phyloP scores from a whole-genome alignment of 2,113 vertebrate species.

The Sylvilagus bachmani region DNA sequence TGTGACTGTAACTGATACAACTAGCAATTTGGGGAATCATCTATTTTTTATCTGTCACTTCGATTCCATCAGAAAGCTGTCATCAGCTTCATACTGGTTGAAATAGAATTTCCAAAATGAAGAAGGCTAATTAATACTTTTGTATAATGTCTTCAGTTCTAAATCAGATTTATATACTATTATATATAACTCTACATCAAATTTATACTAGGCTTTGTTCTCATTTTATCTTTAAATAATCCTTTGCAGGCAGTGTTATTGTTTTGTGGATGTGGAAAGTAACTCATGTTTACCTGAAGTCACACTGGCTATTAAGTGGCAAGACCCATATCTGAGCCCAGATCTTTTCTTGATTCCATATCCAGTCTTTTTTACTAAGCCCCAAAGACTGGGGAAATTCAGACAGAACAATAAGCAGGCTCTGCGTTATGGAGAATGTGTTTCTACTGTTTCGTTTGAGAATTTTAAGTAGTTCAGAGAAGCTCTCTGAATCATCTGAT shows the following conservation, averaged over 20 bases:
- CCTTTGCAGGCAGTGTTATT: not conserved
- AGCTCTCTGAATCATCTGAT: slow-evolving; percentile 54
- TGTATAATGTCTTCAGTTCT: not conserved
- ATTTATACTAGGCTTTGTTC: not conserved
- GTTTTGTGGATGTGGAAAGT: slow-evolving; percentile 15
- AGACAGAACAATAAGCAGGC: not conserved
- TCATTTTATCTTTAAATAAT: slow-evolving; percentile 45
- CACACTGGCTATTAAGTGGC: not conserved
- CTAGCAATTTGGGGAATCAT: not conserved
- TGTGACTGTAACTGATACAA: not conserved
- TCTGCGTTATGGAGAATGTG: not conserved
- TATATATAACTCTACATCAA: too few relatives aligned
- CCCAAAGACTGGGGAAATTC: not conserved
- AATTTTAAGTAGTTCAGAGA: slow-evolving; percentile 71
- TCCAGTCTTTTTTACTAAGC: not conserved
- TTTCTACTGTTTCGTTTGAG: slow-evolving; percentile 42
- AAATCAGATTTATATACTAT: slow-evolving; percentile 40
- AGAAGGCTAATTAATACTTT: slow-evolving; percentile 45
- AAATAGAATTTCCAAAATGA: slow-evolving; percentile 17
- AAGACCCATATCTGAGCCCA: not conserved
- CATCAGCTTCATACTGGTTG: not conserved
- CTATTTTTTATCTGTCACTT: not conserved
- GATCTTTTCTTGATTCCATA: not conserved
- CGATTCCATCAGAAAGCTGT: slow-evolving; percentile 7
- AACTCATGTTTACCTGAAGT: not conserved